Evolutionary conservation across 2,888 invertebrate species (phyloP), one percentile per base, ranked within the genome.

Genomic region (Clusia tigrina): DNA sequence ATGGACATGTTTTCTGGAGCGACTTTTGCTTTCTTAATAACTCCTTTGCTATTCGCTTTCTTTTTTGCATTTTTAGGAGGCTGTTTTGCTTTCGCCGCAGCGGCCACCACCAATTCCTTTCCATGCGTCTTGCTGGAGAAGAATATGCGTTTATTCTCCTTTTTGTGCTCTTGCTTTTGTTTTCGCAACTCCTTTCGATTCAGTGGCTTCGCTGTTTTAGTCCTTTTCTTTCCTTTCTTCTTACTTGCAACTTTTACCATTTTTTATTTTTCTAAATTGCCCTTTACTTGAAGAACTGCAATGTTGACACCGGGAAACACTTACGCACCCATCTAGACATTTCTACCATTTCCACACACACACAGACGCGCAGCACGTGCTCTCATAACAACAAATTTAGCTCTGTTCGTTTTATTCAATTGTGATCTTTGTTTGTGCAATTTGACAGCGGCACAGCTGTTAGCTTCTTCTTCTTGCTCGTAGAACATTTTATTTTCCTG

Each of bases 171-270:
- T 15, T 91, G 83, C 69, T 89, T 88, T 65, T 90, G 89, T 81
- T 92, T 93, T 0, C 93, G 87, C n/a, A 88, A 78, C 68, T 89
- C 87, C 84, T 93, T 93, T 22, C 93, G 86, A 0, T 87, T 84
- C 72, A 86, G 63, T 2, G 74, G 67, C 54, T 71, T 71, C 15
- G 46, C 51, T 1, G 64, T 37, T 5, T 54, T 18, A 3, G 23
- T 25, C 62, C 73, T 71, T 24, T 57, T 3, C 66, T 71, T 69
- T 5, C 58, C 24, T 58, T 70, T 65, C 54, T 63, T 69, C 67
- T 70, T 58, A 26, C 22, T 70, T 26, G 62, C 24, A 32, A 37
- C 15, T 60, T 78, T 79, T 9, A 62, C 71, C 78, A 79, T 77
- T 65, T 22, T 23, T 53, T 53, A 22, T 23, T 12, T 42, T 15